These are phyloP conservation scores for Numida meleagris DNA, from an alignment of 2,113 vertebrate species.

Conservation along the genomic window DNA sequence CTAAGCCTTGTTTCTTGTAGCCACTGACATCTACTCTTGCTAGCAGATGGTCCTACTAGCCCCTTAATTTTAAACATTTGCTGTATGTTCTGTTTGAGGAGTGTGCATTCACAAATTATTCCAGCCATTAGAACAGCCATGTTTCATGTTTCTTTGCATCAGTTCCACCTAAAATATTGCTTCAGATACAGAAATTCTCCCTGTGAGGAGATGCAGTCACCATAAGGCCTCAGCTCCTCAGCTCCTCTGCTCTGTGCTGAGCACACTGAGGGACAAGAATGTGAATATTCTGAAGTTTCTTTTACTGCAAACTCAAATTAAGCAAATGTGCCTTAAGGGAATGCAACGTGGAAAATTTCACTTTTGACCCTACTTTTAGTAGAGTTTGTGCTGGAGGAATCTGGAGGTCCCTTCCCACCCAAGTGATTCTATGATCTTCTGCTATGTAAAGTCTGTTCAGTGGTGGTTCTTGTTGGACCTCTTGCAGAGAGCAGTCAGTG, in stretches of 20 bases:
- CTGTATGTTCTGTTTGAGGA: neutral
- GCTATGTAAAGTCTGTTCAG: neutral
- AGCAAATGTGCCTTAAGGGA: neutral
- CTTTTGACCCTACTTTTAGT: neutral
- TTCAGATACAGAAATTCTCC: neutral
- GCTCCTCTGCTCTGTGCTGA: neutral
- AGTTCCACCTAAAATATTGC: neutral
- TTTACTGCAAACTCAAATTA: neutral
- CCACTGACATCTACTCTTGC: neutral
- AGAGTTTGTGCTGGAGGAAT: neutral
- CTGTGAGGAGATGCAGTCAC: neutral
- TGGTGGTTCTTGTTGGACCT: neutral
- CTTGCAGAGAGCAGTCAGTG: neutral
- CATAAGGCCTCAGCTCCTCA: neutral
- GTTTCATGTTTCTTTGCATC: neutral
- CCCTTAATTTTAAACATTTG: neutral
- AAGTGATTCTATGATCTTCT: neutral
- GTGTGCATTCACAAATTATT: neutral
- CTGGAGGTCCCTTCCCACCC: neutral
- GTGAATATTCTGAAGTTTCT: neutral
- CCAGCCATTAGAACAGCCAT: neutral
- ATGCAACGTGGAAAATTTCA: neutral
- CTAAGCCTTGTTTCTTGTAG: neutral
- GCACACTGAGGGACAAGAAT: neutral
- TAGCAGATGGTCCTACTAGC: neutral